Base-by-base conservation (phyloP, 1,140 invertebrate genomes). In the Venustaconcha ellipsiformis region DNA sequence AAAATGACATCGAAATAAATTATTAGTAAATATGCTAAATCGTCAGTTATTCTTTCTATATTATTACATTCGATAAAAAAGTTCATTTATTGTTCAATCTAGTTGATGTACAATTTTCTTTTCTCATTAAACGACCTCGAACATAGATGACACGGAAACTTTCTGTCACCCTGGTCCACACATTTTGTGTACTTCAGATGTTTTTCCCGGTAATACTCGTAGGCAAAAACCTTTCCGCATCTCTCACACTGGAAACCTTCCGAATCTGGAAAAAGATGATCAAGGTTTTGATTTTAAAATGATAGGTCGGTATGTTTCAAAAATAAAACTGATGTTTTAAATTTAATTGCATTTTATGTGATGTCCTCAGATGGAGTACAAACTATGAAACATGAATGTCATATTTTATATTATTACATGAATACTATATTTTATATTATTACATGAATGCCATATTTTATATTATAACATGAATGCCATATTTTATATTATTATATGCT, bases 151-250 rank as follows among this genome's bases (percentile, higher is more conserved):
- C 92, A 92, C 8, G 91, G 91, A 82, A 90, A 92, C 78, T 92
- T 92, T 12, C 92, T 66, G 81, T 92, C 90, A 0, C 92, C 92
- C 76, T 91, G 89, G 82, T 92, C 92, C 8, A 92, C 91, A 81
- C 92, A 92, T 66, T 91, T 81, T 0, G 92, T 92, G 80, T 92
- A 92, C 78, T 92, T 92, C 23, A 92, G 82, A 86, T 92, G 92
- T 81, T 92, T 92, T 71, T 92, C 92, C 66, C 91, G 81, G 83
- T 92, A 92, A 81, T 92, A 92, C 63, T 88, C 87, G 79, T 92
- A 92, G 20, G 90, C 90, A 79, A 92, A 92, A 64, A 92, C 89
- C 81, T 92, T 92, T 15, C 91, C 91, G 79, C 92, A 92, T 57
- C 91, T 79, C 58, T 91, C 89, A 76, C 91, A 92, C 75, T 86